Evolutionary conservation across 37 sponge, comb jelly and placozoan genomes (phyloP), one percentile per base, ranked within the genome.

Genomic region (Spongia lamella): DNA sequence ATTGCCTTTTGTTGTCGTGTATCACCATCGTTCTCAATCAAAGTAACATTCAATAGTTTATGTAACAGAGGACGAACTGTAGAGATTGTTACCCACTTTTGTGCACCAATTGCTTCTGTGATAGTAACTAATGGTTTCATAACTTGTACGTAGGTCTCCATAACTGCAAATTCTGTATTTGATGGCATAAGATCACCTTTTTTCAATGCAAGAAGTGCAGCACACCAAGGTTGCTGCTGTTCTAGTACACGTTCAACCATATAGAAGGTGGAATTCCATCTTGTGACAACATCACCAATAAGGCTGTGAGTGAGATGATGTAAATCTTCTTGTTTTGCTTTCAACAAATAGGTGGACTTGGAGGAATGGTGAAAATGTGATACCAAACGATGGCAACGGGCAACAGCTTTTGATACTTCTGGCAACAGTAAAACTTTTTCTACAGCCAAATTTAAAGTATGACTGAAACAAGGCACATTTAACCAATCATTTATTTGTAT

Each of bases 11-110:
- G 39, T 53, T 61, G 26, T 17, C 4, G 35, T 5, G 66, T 36
- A 21, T 77, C 66, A 22, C 3, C 27, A 14, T 25, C 17, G 15
- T 33, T 7, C 7, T 24, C 30, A 20, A 61, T 17, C 3, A 75
- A 53, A 36, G 32, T 24, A n/a, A 47, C 19, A 54, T 43, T 75
- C n/a, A 73, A 49, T 11, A 82, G 19, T 55, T 72, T 73, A 26
- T 63, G 56, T 5, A 73, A 35, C 11, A 82, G 60, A 26, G 66
- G 75, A 16, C 66, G 55, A 22, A 82, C 50, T 9, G 68, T 21
- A 17, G 74, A 73, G 3, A 82, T 52, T 17, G 73, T 73, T 17
- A 82, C 75, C 73, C 67, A 73, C 63, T 75, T 63, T 43, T 82
- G 50, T 22, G 66, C 43, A 33, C 67, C 55, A 24, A 82, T 64